Conservation (phyloP, 2,888 invertebrate species). For the Thysanoteuthis rhombus region DNA sequence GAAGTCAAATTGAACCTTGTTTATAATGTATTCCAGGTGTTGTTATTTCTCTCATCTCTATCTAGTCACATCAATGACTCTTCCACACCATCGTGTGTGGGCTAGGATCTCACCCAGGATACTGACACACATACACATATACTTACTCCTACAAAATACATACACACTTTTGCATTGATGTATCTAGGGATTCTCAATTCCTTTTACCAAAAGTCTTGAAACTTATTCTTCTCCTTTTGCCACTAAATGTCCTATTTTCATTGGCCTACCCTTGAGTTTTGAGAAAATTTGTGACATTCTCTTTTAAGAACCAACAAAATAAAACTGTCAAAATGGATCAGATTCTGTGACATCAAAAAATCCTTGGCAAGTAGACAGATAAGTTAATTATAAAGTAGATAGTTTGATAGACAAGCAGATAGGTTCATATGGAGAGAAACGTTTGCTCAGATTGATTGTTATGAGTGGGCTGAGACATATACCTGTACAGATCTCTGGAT, state of each 20-base stretch:
- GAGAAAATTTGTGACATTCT: neutral
- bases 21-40: neutral
- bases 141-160: neutral
- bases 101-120: neutral
- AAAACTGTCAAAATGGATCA: neutral
- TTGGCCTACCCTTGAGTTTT: neutral
- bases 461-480: too few relatives aligned
- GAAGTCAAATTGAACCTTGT: neutral
- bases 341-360: neutral
- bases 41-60: neutral
- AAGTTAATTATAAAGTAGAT: neutral
- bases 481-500: too few relatives aligned
- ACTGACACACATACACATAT: neutral
- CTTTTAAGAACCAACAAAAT: neutral
- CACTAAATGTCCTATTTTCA: neutral
- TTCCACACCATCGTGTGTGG: neutral
- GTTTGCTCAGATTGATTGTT: too few relatives aligned
- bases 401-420: neutral
- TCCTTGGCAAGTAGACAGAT: neutral
- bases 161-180: too few relatives aligned
- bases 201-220: neutral
- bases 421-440: too few relatives aligned
- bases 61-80: neutral
- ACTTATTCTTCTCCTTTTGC: neutral
- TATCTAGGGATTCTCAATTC: neutral